Percentiles rank a stretch among this genome's conserved stretches.
Evolutionary conservation across 2,113 vertebrate genomes (phyloP).

Genomic region (Castor canadensis): DNA sequence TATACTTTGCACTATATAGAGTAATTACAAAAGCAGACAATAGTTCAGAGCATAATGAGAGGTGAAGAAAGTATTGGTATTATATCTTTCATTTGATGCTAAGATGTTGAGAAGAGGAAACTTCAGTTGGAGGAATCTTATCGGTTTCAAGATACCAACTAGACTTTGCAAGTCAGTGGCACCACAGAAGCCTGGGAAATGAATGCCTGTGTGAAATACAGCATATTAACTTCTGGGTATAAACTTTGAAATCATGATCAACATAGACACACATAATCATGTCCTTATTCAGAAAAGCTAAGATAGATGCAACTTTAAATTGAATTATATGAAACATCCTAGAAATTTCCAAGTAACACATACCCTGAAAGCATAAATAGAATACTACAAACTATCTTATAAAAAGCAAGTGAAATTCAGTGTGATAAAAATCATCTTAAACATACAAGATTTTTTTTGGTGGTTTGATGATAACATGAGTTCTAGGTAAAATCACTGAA

Average conservation of each 20-base stretch:
- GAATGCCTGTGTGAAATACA: not conserved
- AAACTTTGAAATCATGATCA: conserved; percentile 9
- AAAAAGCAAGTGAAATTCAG: conserved; percentile 7
- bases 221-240: not conserved
- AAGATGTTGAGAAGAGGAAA: conserved; percentile 2
- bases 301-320: conserved; percentile 39
- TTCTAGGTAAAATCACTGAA: conserved; percentile 25
- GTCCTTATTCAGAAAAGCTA: conserved; percentile 25
- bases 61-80: not conserved
- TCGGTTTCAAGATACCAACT: not conserved
- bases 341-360: conserved; percentile 13
- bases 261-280: not conserved
- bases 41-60: not conserved
- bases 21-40: not conserved
- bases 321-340: conserved; percentile 26
- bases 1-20: not conserved
- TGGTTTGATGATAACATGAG: not conserved
- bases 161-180: not conserved
- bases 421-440: conserved; percentile 13
- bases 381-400: not conserved
- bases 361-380: not conserved
- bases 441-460: conserved; percentile 5
- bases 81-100: not conserved
- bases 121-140: not conserved
- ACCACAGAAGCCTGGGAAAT: not conserved